Conservation (phyloP, 2,113 vertebrate genomes). For the Silurus glanis region DNA sequence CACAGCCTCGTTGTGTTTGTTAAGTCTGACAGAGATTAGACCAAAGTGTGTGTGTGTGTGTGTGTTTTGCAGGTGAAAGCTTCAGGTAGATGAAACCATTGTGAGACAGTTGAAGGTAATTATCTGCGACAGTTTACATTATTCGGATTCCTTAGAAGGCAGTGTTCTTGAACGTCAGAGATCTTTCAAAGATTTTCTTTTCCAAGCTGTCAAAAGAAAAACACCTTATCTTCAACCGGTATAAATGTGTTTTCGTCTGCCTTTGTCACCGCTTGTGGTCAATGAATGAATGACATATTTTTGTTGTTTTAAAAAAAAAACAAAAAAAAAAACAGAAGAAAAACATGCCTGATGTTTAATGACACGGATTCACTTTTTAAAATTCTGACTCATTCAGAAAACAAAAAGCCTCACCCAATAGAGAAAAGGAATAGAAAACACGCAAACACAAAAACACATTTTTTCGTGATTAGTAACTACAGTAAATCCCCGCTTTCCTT, state of each 20-base stretch:
- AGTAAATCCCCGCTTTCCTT: too few relatives aligned
- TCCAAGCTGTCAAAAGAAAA: constrained; percentile 32
- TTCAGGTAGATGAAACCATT: constrained; percentile 52
- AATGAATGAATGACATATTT: constrained; percentile 24
- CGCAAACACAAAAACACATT: not conserved
- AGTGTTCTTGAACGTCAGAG: constrained; percentile 3
- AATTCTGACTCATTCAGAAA: not conserved
- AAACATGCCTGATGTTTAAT: constrained; percentile 1
- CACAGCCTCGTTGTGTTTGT: constrained; percentile 52
- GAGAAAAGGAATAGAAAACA: not conserved
- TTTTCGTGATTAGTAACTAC: too few relatives aligned
- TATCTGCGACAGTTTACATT: constrained; percentile 59
- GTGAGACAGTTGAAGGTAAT: constrained; percentile 57
- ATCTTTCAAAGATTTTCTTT: constrained; percentile 4
- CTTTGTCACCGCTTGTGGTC: constrained; percentile 11
- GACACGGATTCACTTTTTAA: constrained; percentile 1
- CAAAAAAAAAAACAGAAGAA: not conserved
- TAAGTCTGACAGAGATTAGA: constrained; percentile 35
- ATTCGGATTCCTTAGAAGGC: constrained; percentile 53
- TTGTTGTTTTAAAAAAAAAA: constrained; percentile 4
- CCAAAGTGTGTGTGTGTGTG: constrained; percentile 19
- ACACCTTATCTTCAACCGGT: constrained; percentile 27
- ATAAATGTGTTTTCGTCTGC: not conserved
- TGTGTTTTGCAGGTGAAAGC: constrained; percentile 43
- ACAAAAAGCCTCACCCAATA: not conserved